phyloP scores from a whole-genome alignment of 2,888 invertebrate species.

The Oscheius sp. region DNA sequence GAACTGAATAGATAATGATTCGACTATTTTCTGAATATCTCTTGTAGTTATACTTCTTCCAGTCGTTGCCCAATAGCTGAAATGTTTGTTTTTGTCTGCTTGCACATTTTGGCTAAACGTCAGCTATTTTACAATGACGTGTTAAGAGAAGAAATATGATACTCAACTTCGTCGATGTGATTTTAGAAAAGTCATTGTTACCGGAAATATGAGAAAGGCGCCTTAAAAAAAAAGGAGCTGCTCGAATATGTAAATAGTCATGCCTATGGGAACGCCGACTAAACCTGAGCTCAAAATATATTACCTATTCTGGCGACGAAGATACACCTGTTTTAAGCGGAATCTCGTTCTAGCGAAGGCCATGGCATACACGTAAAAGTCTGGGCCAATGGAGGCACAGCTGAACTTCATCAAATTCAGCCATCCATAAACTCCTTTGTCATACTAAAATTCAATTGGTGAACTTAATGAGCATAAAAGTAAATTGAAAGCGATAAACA shows the following conservation, averaged over 20 bases:
- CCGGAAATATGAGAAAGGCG: too few relatives aligned
- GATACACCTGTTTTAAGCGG: slow-evolving; percentile 56
- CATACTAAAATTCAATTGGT: slow-evolving; percentile 45
- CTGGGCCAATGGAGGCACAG: slow-evolving; percentile 43
- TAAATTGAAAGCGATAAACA: too few relatives aligned
- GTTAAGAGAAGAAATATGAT: too few relatives aligned
- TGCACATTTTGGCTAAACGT: background rate
- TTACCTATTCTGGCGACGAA: slow-evolving; percentile 46
- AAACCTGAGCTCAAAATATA: too few relatives aligned
- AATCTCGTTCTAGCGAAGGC: slow-evolving; percentile 54
- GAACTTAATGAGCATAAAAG: background rate
- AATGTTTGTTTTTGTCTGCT: slow-evolving; percentile 1
- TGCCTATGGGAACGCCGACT: too few relatives aligned
- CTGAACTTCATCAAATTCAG: slow-evolving; percentile 59
- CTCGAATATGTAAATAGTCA: too few relatives aligned
- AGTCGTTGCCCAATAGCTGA: slow-evolving; percentile 51
- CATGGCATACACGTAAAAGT: slow-evolving; percentile 52
- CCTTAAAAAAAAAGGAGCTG: too few relatives aligned
- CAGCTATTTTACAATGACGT: too few relatives aligned
- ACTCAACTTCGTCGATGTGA: too few relatives aligned
- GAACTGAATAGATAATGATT: slow-evolving; percentile 41
- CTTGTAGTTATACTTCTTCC: slow-evolving; percentile 48
- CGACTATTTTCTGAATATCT: slow-evolving; percentile 54
- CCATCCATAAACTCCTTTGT: slow-evolving; percentile 59
- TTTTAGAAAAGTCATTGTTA: too few relatives aligned